A percentile compares a stretch with the other conserved stretches of the same genome.
These are phyloP conservation scores for Cochlearius cochlearius DNA, from an alignment of 2,113 vertebrate genomes.

Conservation along the genomic window DNA sequence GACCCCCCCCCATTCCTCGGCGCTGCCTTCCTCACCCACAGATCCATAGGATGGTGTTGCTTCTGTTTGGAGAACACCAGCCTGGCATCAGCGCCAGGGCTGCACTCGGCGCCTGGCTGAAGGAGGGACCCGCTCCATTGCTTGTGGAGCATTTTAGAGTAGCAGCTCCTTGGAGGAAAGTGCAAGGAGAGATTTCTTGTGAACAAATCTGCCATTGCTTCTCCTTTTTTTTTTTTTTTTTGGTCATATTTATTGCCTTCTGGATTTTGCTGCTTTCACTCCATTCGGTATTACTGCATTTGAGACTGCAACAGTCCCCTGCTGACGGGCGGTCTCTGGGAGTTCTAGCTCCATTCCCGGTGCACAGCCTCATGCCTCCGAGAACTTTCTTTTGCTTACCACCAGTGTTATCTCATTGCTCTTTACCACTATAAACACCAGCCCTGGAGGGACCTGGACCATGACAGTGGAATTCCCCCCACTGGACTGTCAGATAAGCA, in stretches of 20 bases:
- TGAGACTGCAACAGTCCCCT: not conserved
- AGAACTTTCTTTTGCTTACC: not conserved
- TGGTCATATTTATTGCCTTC: not conserved
- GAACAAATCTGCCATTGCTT: not conserved
- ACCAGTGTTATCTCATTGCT: not conserved
- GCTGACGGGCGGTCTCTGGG: not conserved
- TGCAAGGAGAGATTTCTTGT: not conserved
- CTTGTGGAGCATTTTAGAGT: not conserved
- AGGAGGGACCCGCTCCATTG: not conserved
- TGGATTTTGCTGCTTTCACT: not conserved
- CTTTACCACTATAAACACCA: rapidly evolving
- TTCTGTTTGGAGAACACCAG: not conserved
- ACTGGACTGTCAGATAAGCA: not conserved
- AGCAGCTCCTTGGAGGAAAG: not conserved
- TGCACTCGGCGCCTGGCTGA: rapidly evolving
- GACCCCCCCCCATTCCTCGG: rapidly evolving
- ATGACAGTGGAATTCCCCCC: not conserved
- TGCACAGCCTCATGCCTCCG: rapidly evolving
- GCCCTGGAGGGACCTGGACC: not conserved
- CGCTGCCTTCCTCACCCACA: not conserved
- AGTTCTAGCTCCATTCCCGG: not conserved
- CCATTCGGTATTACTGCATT: not conserved
- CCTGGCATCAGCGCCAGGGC: rapidly evolving
- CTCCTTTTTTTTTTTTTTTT: not conserved
- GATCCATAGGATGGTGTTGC: rapidly evolving